Percentiles rank a stretch among this genome's conserved stretches.
Evolutionary conservation across 2,888 invertebrate genomes (phyloP).

Genomic region (Pandemis heparana): DNA sequence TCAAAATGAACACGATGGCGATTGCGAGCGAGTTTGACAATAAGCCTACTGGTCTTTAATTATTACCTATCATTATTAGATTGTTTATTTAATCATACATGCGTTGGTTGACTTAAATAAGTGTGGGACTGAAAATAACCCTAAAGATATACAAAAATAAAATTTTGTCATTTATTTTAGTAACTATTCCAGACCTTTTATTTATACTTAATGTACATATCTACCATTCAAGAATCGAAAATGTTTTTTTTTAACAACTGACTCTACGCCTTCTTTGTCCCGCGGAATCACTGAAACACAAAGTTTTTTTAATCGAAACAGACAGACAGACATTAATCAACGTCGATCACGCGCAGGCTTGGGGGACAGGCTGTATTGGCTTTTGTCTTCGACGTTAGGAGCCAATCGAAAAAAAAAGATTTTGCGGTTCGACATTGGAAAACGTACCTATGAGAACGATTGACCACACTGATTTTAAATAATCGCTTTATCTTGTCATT

Average conservation of each 20-base stretch:
- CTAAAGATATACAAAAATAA: too few relatives aligned
- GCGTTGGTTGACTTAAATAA: too few relatives aligned
- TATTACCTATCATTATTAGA: too few relatives aligned
- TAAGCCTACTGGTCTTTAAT: too few relatives aligned
- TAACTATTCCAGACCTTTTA: too few relatives aligned
- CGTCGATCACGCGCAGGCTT: slow-evolving; percentile 78
- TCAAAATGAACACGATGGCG: too few relatives aligned
- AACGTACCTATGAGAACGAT: neutral
- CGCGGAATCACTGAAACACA: slow-evolving; percentile 75
- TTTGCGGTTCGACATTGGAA: neutral
- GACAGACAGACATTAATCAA: slow-evolving; percentile 83
- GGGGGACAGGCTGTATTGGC: slow-evolving; percentile 49
- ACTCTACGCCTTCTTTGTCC: slow-evolving; percentile 55
- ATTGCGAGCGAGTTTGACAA: too few relatives aligned
- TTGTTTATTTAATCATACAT: too few relatives aligned
- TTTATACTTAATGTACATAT: too few relatives aligned
- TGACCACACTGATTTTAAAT: neutral
- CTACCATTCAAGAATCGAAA: neutral
- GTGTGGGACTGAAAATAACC: too few relatives aligned
- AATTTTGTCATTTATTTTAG: too few relatives aligned
- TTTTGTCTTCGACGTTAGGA: slow-evolving; percentile 49
- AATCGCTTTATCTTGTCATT: too few relatives aligned
- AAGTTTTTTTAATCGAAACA: slow-evolving; percentile 77
- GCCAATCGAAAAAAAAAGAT: slow-evolving; percentile 21
- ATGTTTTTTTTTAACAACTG: neutral